Evolutionary conservation across 30 jellyfish, hydroid and myxozoan species (phyloP).

Genomic region (Morbakka virulenta): DNA sequence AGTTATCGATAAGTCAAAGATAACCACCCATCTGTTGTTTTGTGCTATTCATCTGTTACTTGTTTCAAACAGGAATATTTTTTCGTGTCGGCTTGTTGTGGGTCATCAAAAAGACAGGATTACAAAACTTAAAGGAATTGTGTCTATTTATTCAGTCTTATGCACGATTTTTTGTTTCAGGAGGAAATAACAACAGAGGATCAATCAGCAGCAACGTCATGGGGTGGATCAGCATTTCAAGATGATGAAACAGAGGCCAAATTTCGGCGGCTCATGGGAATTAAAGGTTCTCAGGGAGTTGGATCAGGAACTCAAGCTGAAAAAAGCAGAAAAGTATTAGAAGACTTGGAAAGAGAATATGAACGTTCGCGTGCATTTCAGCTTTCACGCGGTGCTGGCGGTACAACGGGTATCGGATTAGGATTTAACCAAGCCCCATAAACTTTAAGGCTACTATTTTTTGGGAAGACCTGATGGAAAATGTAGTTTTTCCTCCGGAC

Average conservation of each 20-base stretch:
- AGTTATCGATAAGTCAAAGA: no score
- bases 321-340: constrained; percentile 80
- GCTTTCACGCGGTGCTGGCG: constrained; percentile 97
- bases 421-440: constrained; percentile 70
- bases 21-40: no score
- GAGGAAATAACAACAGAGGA: constrained; percentile 45
- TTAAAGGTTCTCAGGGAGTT: constrained; percentile 48
- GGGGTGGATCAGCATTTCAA: constrained; percentile 76
- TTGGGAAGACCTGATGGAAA: no score
- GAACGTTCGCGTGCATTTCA: constrained; percentile 93
- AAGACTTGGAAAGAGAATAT: constrained; percentile 84
- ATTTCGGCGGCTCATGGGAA: constrained; percentile 91
- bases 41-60: no score
- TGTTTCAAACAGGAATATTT: no score
- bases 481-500: no score
- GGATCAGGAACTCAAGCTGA: constrained; percentile 54
- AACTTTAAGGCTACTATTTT: no score
- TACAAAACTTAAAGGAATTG: no score
- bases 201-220: no score
- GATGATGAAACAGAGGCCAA: constrained; percentile 88
- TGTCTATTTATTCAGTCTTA: no score
- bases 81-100: no score
- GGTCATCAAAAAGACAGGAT: no score
- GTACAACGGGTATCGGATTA: constrained; percentile 91
- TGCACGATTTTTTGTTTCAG: background rate